Base-by-base conservation (phyloP, 2,888 invertebrate species). In the Falcaria lacertinaria region DNA sequence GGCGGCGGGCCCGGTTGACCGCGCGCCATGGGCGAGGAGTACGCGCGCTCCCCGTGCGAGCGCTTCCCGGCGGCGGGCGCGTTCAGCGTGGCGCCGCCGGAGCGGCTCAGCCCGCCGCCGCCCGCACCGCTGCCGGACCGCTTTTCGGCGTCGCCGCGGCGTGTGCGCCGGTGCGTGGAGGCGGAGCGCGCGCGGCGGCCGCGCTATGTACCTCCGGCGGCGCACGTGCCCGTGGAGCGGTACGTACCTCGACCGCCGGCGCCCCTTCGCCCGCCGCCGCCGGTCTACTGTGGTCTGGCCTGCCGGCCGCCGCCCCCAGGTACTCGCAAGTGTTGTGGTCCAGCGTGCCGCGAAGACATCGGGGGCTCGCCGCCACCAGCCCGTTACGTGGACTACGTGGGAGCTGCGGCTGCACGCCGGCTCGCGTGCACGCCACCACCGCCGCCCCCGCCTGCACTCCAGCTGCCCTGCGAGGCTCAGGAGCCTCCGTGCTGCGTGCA, bases 201-300 rank as follows among this genome's bases (percentile, higher is more conserved):
- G 76, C 88, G 93, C 57, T 93, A 93, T 62, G 90, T 93, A 54
- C 92, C 93, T 15, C 92, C 93, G 4, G 92, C 93, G 48, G 93
- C 93, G 13, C 94, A 94, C 76, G 92, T 93, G 64, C 93, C 93
- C 13, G 92, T 93, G 54, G 93, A 94, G 81, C 91, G 94, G 60
- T 94, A 94, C 74, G 92, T 93, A 56, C 93, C 93, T 43, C 90
- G 92, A 62, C 91, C 90, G 49, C 90, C 90, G 33, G 85, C 86
- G 41, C 86, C 85, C 56, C 68, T 80, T 58, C 81, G 86, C 35
- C 80, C 83, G 39, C 83, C 83, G 22, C 90, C 89, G 42, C 91
- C 91, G 54, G 89, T 90, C 37, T 91, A 91, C 74, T 91, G 91
- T 59, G 90, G 89, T 54, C 64, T 88, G 72, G 82, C 87, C 56